Base-by-base conservation (phyloP, 2,888 invertebrate genomes). In the Unio pictorum region DNA sequence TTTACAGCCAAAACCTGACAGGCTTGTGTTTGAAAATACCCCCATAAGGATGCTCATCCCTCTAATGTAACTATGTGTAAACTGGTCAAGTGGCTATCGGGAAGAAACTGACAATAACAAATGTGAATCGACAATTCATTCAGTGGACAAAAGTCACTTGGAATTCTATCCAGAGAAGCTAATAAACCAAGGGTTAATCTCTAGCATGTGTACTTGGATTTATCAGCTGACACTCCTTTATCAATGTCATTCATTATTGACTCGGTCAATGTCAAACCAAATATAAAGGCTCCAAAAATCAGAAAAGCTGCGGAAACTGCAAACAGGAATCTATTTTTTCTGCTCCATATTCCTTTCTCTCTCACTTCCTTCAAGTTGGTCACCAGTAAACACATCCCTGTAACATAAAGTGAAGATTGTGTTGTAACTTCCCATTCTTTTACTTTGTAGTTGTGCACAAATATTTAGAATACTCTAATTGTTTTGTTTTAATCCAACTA, bases 211-310 rank as follows among this genome's bases (percentile, higher is more conserved):
- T 76, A 84, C 34, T 78, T 82, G 8, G 86, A 86, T 64, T 79
- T 81, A 66, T 86, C 86, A 11, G 84, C 79, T 61, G 79, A 77
- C 7, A 82, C 80, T 4, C 82, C 81, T n/a, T 78, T 67, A 56
- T 57, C 58, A 17, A 71, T 55, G 73, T 88, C 86, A 55, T 81
- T 76, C 75, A 85, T 76, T 20, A 89, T 73, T 28, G 89, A 86
- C 77, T 89, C 88, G 0, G 85, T 78, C n/a, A 87, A 74, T 7
- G 87, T 87, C 63, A 90, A 73, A n/a, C 89, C 90, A 74, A 89
- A 89, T 57, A 90, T 84, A 74, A 90, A 90, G 5, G 83, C 78
- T 23, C 90, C 90, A 15, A 90, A 45, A 1, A 85, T 75, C 28
- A 90, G 82, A 70, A 87, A 89, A 56, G 72, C 64, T 60, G 81